phyloP scores from a whole-genome alignment of 1,140 invertebrate genomes.

The Drosophila yakuba region DNA sequence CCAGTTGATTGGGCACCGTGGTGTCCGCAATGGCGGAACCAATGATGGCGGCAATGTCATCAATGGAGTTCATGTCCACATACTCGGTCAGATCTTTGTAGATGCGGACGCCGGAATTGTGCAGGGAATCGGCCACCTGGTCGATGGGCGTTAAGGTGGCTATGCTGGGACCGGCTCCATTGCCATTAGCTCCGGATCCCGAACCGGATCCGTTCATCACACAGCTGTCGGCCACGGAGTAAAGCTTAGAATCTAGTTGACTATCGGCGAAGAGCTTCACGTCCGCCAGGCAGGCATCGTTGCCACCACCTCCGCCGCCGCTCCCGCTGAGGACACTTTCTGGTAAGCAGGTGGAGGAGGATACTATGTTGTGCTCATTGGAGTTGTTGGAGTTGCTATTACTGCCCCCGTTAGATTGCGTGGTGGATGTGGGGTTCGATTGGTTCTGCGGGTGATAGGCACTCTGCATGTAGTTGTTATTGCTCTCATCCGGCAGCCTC shows the following conservation, averaged over 20 bases:
- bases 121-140: conserved; percentile 85
- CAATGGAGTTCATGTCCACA: conserved; percentile 90
- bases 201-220: conserved; percentile 68
- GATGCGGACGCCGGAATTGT: conserved; percentile 81
- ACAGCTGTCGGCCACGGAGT: conserved; percentile 86
- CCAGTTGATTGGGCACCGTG: conserved; percentile 89
- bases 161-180: conserved; percentile 39
- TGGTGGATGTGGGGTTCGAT: conserved; percentile 80
- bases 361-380: conserved; percentile 87
- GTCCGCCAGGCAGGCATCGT: conserved; percentile 80
- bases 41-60: conserved; percentile 94
- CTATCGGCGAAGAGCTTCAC: conserved; percentile 85
- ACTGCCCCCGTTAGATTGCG: conserved; percentile 40
- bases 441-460: conserved; percentile 85
- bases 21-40: conserved; percentile 95
- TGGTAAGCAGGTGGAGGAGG: conserved; percentile 88
- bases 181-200: conserved; percentile 18
- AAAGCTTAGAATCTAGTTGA: conserved; percentile 87
- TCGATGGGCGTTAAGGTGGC: conserved; percentile 69
- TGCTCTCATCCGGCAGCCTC: conserved; percentile 88
- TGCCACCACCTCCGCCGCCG: conserved; percentile 6
- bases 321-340: conserved; percentile 85
- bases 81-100: conserved; percentile 84
- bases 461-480: conserved; percentile 88
- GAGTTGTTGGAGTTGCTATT: conserved; percentile 54